Base-by-base conservation (phyloP, 1,140 invertebrate genomes). In the Pomacea maculata region DNA sequence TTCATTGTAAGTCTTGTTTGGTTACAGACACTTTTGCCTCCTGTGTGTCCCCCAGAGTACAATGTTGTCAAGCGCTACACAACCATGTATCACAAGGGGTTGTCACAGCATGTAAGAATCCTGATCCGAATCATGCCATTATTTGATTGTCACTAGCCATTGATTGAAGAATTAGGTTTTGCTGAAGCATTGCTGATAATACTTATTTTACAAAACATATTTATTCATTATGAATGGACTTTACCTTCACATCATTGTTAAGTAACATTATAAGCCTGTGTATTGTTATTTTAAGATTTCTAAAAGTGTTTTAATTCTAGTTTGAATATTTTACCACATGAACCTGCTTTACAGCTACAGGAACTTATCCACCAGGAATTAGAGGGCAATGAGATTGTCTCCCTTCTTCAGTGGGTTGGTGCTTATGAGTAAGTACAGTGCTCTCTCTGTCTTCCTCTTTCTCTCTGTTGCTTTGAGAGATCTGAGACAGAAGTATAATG, bases 301-400 rank as follows among this genome's bases (percentile, higher is more conserved):
- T 45, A 45, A 61, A 14, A 61, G 8, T 61, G 11, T 61, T 61
- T 17, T 61, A 6, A 4, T 17, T 6, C 9, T 17, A 61, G 57
- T 54, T n/a, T 17, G 1, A 14, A 61, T 61, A 17, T 61, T 61
- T 61, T 11, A 61, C 11, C 11, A 11, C 45, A 2, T 11, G 6
- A 74, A 21, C 14, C 78, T 82, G 78, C 78, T 75, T 87, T 89
- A 77, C 87, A 96, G 95, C 92, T 99, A 11, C 94, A 96, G 92
- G 97, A 98, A 86, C 94, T 98, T 61, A 96, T 98, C 45, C 93
- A 94, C 25, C 95, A 94, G 86, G 96, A 96, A 1, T 90, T 99
- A 55, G 96, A 99, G 92, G 97, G 97, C 57, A 99, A 99, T 91
- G 98, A 99, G 91, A 97, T 97, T 92, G 97, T 99, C 0, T 97